A percentile compares a stretch with the other conserved stretches of the same genome.
Conservation (phyloP, 2,888 invertebrate species). For the Arge pagana region DNA sequence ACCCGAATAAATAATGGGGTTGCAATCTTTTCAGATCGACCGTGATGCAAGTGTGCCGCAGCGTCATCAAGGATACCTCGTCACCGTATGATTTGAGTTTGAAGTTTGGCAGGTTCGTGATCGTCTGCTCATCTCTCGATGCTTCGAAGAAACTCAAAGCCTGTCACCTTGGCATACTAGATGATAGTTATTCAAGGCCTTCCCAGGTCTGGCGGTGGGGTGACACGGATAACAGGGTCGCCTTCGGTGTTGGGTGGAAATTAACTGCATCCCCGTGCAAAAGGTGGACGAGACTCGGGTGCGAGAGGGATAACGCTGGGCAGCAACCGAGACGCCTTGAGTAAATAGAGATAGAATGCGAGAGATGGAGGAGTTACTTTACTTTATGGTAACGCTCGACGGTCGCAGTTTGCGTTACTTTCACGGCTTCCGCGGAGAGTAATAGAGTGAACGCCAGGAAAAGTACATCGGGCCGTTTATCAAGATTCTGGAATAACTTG, state of each 20-base stretch:
- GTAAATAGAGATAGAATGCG: conserved; percentile 1
- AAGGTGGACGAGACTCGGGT: conserved; percentile 3
- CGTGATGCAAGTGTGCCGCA: too few relatives aligned
- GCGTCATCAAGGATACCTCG: too few relatives aligned
- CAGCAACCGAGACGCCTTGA: too few relatives aligned
- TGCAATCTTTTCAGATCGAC: too few relatives aligned
- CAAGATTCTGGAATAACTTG: conserved; percentile 42
- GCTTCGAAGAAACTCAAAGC: too few relatives aligned
- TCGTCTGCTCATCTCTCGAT: too few relatives aligned
- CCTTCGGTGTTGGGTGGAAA: background rate
- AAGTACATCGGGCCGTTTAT: conserved; percentile 40
- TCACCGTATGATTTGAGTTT: too few relatives aligned
- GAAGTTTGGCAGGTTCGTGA: too few relatives aligned
- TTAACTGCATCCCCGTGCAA: conserved; percentile 4
- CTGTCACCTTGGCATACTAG: conserved; percentile 12
- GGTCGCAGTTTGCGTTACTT: conserved; percentile 9
- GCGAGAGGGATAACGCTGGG: too few relatives aligned
- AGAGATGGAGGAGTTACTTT: conserved; percentile 7
- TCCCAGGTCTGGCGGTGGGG: too few relatives aligned
- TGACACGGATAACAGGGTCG: background rate
- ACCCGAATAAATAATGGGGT: too few relatives aligned
- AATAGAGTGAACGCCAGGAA: conserved; percentile 23
- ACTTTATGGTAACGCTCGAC: conserved; percentile 13
- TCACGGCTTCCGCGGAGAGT: conserved; percentile 21
- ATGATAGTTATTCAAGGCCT: conserved; percentile 15